Evolutionary conservation across 2,797 vertebrate genomes (phyloP), one percentile per base, ranked within the genome.

Genomic region (Cichlasoma orientale): DNA sequence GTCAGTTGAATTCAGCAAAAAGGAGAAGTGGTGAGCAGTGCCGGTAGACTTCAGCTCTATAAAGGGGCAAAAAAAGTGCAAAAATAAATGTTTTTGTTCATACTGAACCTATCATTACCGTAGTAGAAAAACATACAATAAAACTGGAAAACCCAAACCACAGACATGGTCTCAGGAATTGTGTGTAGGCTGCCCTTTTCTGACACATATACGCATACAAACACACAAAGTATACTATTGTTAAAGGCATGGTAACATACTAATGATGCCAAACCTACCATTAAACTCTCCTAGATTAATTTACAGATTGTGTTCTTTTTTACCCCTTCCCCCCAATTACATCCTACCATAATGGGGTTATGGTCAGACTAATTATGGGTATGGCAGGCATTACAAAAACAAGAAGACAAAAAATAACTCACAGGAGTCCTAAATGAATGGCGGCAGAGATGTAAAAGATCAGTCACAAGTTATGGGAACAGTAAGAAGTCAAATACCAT

Each of bases 21-120:
- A 99, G 93, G 97, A 97, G 95, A 99, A 98, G 95, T 98, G 97
- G 92, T 99, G 98, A 41, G 97, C 97, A 0, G 98, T 99, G 92
- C 97, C 97, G 0, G 97, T 99, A 0, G 96, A 97, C 92, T 97
- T 98, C 71, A 99, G 94, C 89, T 99, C 98, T 99, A 88, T 0
- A 75, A 27, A 75, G 13, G 91, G 56, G 56, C 12, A 73, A 54
- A 41, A 79, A 80, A 31, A 27, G 72, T 21, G 71, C 23, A 27
- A 66, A 83, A 85, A 87, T 77, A 72, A 78, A 87, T 71, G 41
- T 6, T 75, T 88, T 82, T 91, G 54, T 78, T 84, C 19, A 52
- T 82, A 68, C 56, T 84, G 56, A 70, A 75, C 3, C 36, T 63
- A 8, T 53, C 78, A 80, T 68, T 66, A 71, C 53, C 68, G 63